Percentiles rank a stretch among this genome's conserved stretches.
Conservation (phyloP, 2,113 vertebrate genomes). For the Indri indri region DNA sequence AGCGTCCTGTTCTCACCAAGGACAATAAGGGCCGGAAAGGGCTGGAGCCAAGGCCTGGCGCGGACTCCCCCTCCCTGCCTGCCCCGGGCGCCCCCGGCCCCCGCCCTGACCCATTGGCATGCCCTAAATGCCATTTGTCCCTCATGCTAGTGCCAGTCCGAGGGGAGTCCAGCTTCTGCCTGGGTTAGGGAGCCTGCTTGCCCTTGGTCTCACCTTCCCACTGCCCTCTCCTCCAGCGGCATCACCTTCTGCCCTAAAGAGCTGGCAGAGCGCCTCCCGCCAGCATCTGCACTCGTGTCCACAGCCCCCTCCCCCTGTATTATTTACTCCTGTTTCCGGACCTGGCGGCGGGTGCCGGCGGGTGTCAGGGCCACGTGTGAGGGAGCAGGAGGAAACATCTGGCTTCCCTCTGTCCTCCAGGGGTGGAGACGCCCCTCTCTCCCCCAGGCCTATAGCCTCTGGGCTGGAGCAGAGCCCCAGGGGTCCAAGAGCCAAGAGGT, state of each 20-base stretch:
- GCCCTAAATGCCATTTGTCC: neutral
- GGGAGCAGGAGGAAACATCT: conserved; percentile 76
- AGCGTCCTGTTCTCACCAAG: conserved; percentile 78
- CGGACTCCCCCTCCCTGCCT: conserved; percentile 15
- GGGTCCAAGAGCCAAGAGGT: neutral
- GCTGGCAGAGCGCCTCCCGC: neutral
- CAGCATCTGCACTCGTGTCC: neutral
- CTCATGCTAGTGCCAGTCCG: neutral
- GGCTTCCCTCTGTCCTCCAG: conserved; percentile 54
- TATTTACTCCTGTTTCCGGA: conserved; percentile 76
- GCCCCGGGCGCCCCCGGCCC: conserved; percentile 30
- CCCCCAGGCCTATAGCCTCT: neutral
- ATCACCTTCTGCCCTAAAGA: neutral
- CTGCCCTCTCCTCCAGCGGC: neutral
- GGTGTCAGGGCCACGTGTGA: conserved; percentile 63
- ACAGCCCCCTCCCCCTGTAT: neutral
- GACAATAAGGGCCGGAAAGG: conserved; percentile 78
- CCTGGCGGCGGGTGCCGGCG: neutral
- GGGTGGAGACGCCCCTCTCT: accelerated
- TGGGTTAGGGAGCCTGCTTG: neutral
- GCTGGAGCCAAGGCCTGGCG: conserved; percentile 72
- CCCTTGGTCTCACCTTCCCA: neutral
- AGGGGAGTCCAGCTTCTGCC: neutral
- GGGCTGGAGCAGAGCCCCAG: neutral
- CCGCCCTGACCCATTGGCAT: neutral